Conservation (phyloP, 2,888 invertebrate species). For the Scaptomyza polygonia region DNA sequence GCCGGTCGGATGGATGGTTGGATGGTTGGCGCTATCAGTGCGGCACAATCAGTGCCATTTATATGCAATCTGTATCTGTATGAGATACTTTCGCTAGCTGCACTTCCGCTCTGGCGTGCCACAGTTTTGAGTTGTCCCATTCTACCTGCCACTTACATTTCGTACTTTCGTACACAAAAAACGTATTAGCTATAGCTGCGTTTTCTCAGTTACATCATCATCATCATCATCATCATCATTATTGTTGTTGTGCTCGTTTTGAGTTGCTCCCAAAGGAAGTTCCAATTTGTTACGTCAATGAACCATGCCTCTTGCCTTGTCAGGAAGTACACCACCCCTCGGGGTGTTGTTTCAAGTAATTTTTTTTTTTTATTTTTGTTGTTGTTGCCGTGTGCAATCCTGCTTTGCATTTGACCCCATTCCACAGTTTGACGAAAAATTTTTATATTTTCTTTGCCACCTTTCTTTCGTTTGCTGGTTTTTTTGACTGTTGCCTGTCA, state of each 20-base stretch:
- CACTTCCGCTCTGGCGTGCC: conserved; percentile 43
- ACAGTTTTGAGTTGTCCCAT: conserved; percentile 8
- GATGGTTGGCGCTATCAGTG: conserved; percentile 45
- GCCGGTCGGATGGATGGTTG: conserved; percentile 22
- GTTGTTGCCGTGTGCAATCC: conserved; percentile 26
- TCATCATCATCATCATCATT: conserved; percentile 21
- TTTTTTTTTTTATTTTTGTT: no score
- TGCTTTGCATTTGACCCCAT: conserved; percentile 31
- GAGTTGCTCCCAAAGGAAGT: conserved; percentile 75
- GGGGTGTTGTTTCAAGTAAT: conserved; percentile 30
- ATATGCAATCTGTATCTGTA: conserved; percentile 60
- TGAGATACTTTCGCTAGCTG: conserved; percentile 42
- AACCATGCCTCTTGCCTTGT: conserved; percentile 65
- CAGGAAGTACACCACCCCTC: conserved; percentile 48
- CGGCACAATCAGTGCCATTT: conserved; percentile 68
- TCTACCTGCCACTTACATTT: conserved; percentile 44
- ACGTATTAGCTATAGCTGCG: conserved; percentile 54
- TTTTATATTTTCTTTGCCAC: background rate
- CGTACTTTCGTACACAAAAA: conserved; percentile 31
- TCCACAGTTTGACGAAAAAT: conserved; percentile 4
- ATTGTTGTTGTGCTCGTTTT: conserved; percentile 7
- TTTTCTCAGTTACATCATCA: conserved; percentile 58
- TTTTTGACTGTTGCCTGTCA: conserved; percentile 73
- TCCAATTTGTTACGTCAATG: conserved; percentile 82
- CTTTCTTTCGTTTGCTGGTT: conserved; percentile 15